phyloP scores from a whole-genome alignment of 2,888 invertebrate genomes.

The Enoplolaimus lenunculus region DNA sequence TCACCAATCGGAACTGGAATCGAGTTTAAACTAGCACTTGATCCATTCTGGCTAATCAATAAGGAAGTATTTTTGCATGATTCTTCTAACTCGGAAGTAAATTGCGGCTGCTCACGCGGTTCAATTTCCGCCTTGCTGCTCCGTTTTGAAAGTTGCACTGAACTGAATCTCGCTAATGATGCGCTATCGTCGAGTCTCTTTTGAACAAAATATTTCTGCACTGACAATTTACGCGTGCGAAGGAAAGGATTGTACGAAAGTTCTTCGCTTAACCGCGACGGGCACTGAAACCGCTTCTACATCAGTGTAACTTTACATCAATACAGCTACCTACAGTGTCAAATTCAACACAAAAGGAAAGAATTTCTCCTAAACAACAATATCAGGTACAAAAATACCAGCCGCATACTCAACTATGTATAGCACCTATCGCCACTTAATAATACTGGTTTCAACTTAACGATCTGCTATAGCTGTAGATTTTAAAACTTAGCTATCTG shows the following conservation, averaged over 20 bases:
- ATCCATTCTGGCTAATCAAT: neutral
- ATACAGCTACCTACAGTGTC: no score
- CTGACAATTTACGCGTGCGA: neutral
- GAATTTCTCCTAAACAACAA: no score
- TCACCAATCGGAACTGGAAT: no score
- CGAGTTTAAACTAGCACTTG: neutral
- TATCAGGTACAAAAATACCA: no score
- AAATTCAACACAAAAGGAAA: no score
- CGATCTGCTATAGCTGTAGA: no score
- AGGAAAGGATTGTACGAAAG: slow-evolving; percentile 9
- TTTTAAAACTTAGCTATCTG: no score
- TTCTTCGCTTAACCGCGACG: slow-evolving; percentile 2
- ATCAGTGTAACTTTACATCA: no score
- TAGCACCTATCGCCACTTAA: no score
- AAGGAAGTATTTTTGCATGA: neutral
- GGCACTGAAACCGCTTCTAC: slow-evolving; percentile 14
- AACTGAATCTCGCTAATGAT: neutral
- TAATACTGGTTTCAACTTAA: no score
- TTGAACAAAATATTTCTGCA: neutral
- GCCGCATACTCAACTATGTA: no score
- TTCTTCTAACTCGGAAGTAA: neutral
- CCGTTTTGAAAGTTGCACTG: neutral
- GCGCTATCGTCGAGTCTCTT: neutral
- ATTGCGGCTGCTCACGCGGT: neutral
- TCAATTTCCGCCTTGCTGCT: neutral